Evolutionary conservation across 64 coral and sea anemone genomes (phyloP).

Genomic region (Stylophora pistillata): DNA sequence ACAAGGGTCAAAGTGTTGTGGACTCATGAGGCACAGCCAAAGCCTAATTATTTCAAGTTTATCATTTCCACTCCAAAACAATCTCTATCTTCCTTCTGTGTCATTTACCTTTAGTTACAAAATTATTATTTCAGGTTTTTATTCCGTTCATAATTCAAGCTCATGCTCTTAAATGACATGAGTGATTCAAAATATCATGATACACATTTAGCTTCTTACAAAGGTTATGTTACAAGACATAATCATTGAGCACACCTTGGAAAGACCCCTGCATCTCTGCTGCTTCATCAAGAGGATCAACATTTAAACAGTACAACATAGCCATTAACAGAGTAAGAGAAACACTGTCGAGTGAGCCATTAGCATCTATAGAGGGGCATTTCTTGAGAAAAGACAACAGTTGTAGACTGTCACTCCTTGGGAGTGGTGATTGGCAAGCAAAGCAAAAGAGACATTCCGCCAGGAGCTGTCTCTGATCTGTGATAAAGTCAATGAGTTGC

Average conservation of each 20-base stretch:
- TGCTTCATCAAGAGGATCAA: slow-evolving; percentile 81
- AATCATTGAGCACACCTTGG: slow-evolving; percentile 41
- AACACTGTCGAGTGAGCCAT: slow-evolving; percentile 78
- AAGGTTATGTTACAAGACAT: not conserved
- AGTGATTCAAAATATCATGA: no score
- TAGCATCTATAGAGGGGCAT: slow-evolving; percentile 59
- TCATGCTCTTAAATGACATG: no score
- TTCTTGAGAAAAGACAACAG: slow-evolving; percentile 73
- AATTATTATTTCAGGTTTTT: no score
- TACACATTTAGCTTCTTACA: not conserved
- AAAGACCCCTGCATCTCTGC: slow-evolving; percentile 75
- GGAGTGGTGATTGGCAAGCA: slow-evolving; percentile 89
- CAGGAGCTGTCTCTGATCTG: slow-evolving; percentile 93
- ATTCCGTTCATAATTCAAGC: no score
- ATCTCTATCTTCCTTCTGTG: no score
- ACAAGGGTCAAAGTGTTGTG: no score
- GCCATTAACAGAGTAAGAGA: slow-evolving; percentile 78
- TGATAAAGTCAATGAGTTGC: slow-evolving; percentile 95
- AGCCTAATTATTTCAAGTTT: no score
- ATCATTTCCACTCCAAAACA: no score
- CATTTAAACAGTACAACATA: slow-evolving; percentile 80
- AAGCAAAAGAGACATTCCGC: slow-evolving; percentile 91
- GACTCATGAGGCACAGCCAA: no score
- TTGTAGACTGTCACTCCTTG: slow-evolving; percentile 79
- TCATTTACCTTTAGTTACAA: no score